Base-by-base conservation (phyloP, 1,140 invertebrate species). In the Phthorimaea operculella region DNA sequence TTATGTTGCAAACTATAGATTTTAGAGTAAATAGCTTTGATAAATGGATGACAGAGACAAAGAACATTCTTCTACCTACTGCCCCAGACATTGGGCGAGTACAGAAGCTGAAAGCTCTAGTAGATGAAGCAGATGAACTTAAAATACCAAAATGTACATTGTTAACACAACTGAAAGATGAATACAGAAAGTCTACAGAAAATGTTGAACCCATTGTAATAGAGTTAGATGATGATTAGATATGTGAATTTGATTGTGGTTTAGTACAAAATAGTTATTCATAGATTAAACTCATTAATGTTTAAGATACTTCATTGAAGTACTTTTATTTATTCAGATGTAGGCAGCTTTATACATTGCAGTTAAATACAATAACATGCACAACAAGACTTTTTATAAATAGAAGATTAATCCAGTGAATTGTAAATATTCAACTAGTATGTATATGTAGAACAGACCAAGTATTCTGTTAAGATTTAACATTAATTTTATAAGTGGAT, bases 11-110 rank as follows among this genome's bases (percentile, higher is more conserved):
- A 71, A 92, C 93, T 51, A 86, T 99, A n/a, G 96, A 97, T 86
- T 87, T 92, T 5, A 92, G 96, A 73, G 94, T 96, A 1, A 94
- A 96, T 77, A 94, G 92, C 33, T 98, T 96, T 87, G 95, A 98
- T 76, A 92, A 92, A 54, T 99, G 97, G 96, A 90, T 93, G 28
- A 89, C 89, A 10, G 92, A 92, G 75, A 93, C 96, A 6, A 94
- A 94, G 66, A 90, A 93, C 61, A 93, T 93, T 28, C 87, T 97
- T 59, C 91, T 94, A 68, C 90, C 92, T 0, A 90, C 90, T n/a
- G 88, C 87, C 8, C 89, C 91, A 42, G 90, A 91, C 64, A 90
- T 87, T 64, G 74, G 91, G 21, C 89, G 90, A 58, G 70, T 95
- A 10, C 87, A 81, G 33, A 92, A 92, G 54, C 74, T 96, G 51